Evolutionary conservation across 1,140 invertebrate species (phyloP).

Genomic region (Aphis craccivora): DNA sequence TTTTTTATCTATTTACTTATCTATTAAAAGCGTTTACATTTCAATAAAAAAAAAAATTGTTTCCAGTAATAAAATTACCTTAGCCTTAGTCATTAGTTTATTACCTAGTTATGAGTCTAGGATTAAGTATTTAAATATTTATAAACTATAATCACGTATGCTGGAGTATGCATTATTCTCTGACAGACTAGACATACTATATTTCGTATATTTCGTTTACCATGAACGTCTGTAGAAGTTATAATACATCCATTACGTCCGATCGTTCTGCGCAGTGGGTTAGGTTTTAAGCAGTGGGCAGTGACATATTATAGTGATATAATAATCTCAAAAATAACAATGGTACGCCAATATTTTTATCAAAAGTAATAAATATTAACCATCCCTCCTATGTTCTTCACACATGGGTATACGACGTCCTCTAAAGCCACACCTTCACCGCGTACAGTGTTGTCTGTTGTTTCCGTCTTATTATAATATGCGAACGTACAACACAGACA

Average conservation of each 20-base stretch:
- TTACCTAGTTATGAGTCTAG: neutral
- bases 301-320: too few species aligned
- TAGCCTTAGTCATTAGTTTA: neutral
- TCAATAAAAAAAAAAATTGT: neutral
- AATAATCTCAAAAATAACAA: neutral
- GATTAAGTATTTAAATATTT: neutral
- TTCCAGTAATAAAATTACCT: neutral
- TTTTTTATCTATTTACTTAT: too few species aligned
- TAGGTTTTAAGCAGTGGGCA: too few species aligned
- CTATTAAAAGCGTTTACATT: too few species aligned
- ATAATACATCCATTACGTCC: neutral
- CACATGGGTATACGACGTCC: too few species aligned
- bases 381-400: too few species aligned
- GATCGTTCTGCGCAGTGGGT: too few species aligned
- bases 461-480: too few species aligned
- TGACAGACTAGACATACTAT: neutral
- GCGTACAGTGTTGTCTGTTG: too few species aligned
- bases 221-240: neutral
- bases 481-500: too few species aligned
- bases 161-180: neutral
- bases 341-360: neutral
- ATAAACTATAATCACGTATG: too few species aligned
- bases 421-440: too few species aligned
- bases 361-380: neutral
- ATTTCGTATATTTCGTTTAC: neutral